phyloP scores from a whole-genome alignment of 2,113 vertebrate genomes.

The Empidonax alnorum region DNA sequence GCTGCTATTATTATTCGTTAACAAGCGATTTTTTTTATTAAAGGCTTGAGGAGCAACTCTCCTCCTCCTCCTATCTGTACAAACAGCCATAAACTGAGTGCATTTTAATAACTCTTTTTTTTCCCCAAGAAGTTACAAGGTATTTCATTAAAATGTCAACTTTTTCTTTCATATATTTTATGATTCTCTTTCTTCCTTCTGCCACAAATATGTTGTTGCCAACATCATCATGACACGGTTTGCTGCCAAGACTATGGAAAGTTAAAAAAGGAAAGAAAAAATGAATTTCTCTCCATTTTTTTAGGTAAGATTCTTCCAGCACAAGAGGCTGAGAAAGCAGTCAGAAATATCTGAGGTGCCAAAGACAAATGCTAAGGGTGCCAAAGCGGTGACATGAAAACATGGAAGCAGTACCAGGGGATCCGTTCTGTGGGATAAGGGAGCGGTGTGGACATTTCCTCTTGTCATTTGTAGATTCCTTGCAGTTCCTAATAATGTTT shows the following conservation, averaged over 20 bases:
- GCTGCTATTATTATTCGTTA: neutral
- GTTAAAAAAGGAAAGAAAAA: conserved; percentile 63
- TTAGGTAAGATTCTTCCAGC: conserved; percentile 59
- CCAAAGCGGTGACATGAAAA: neutral
- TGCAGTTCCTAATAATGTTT: neutral
- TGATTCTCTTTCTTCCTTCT: conserved; percentile 68
- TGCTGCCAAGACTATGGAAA: conserved; percentile 63
- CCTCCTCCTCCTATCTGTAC: neutral
- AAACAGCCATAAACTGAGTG: conserved; percentile 19
- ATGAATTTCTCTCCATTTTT: conserved; percentile 44
- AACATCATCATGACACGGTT: conserved; percentile 67
- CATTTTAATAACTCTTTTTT: conserved; percentile 58
- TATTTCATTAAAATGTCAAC: conserved; percentile 68
- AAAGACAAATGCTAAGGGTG: conserved; percentile 24
- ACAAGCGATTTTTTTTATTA: neutral
- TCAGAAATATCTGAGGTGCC: conserved; percentile 63
- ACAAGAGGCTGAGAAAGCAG: conserved; percentile 61
- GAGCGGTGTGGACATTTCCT: neutral
- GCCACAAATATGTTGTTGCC: conserved; percentile 66
- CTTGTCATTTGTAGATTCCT: neutral
- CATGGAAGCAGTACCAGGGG: neutral
- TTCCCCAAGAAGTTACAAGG: conserved; percentile 50
- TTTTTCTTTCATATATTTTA: conserved; percentile 62
- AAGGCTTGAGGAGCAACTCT: neutral
- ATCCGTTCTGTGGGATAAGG: neutral